A percentile compares a stretch with the other conserved stretches of the same genome.
Evolutionary conservation across 92 coral and sea anemone genomes (phyloP).

Genomic region (Anthopleura xanthogrammica): DNA sequence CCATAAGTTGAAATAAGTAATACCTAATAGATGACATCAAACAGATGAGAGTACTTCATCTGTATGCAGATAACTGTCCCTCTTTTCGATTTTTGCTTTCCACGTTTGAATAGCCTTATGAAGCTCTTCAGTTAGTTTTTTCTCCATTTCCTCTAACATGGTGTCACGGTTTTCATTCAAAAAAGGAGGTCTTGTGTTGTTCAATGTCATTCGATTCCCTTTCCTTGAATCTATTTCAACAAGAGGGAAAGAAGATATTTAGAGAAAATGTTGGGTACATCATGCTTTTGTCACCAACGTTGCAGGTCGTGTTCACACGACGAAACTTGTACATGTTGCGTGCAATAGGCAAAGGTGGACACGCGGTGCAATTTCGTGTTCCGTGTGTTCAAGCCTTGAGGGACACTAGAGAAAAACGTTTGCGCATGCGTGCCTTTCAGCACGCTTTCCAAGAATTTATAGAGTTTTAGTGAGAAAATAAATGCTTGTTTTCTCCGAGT

Average conservation of each 20-base stretch:
- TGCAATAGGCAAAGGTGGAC: too few relatives aligned
- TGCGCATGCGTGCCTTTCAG: too few relatives aligned
- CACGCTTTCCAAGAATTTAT: too few relatives aligned
- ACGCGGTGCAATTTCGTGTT: too few relatives aligned
- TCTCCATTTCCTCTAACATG: conserved; percentile 39
- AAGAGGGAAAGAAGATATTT: not conserved
- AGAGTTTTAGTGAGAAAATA: too few relatives aligned
- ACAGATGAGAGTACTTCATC: conserved; percentile 45
- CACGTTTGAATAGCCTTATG: conserved; percentile 34
- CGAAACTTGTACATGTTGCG: too few relatives aligned
- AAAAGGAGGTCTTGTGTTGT: conserved; percentile 31
- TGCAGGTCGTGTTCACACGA: too few relatives aligned
- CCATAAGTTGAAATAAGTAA: not conserved
- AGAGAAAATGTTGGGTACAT: not conserved
- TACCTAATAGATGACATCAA: conserved; percentile 6
- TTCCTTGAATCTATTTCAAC: not conserved
- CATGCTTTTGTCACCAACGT: too few relatives aligned
- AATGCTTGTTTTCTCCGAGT: too few relatives aligned
- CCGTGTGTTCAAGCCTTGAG: too few relatives aligned
- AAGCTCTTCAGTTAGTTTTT: conserved; percentile 31
- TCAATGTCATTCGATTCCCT: not conserved
- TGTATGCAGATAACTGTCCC: conserved; percentile 27
- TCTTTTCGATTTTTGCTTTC: conserved; percentile 27
- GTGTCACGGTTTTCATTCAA: conserved; percentile 29
- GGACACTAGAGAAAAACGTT: too few relatives aligned